Percentiles rank a stretch among this genome's conserved stretches.
Evolutionary conservation across 2,113 vertebrate genomes (phyloP).

Genomic region (Cercocebus atys): DNA sequence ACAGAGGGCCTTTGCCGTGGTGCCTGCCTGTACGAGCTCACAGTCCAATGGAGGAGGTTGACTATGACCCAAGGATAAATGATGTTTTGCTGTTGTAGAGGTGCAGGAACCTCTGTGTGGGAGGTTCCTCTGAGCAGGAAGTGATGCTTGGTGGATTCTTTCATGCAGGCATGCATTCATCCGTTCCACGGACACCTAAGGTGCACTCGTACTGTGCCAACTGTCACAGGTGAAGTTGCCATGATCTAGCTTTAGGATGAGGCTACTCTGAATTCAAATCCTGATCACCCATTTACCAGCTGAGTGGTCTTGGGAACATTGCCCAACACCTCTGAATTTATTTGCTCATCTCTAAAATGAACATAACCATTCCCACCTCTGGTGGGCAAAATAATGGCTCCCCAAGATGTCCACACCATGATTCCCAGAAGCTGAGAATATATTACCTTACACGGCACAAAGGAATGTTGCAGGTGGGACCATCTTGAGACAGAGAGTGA

Average conservation of each 20-base stretch:
- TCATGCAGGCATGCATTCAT: no score
- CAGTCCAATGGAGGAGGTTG: background rate
- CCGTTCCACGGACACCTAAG: background rate
- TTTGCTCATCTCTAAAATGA: background rate
- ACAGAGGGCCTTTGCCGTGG: background rate
- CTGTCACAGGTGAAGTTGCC: background rate
- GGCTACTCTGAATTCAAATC: background rate
- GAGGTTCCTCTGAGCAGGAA: background rate
- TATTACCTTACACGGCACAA: background rate
- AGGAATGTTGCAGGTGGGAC: background rate
- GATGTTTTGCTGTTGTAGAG: background rate
- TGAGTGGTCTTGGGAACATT: background rate
- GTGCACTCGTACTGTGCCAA: no score
- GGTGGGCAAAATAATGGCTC: background rate
- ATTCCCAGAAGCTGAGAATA: background rate
- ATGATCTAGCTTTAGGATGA: background rate
- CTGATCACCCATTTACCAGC: background rate
- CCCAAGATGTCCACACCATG: background rate
- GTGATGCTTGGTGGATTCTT: rapidly evolving
- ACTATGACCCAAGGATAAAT: no score
- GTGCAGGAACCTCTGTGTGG: rapidly evolving
- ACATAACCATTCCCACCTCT: background rate
- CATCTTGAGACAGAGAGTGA: no score
- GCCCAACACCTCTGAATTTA: background rate
- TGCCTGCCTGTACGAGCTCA: background rate